Conservation (phyloP, 2,888 invertebrate species). For the Trachelus troglodyta region DNA sequence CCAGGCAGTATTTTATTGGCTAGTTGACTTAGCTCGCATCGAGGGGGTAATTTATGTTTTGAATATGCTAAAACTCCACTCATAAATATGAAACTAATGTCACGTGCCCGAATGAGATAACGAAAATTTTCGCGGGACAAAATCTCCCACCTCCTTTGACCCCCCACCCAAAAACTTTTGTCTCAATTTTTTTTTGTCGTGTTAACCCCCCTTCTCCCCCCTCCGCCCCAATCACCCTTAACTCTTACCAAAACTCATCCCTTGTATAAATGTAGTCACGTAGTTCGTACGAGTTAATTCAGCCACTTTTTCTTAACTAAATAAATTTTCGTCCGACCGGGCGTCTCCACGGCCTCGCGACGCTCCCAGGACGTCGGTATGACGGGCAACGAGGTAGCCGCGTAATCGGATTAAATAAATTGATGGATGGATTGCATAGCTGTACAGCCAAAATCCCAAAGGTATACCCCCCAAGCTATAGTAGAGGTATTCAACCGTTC, state of each 20-base stretch:
- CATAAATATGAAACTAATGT: constrained; percentile 58
- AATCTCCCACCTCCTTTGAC: neutral
- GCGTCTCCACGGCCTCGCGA: neutral
- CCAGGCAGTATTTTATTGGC: constrained; percentile 56
- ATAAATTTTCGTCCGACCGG: neutral
- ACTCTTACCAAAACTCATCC: neutral
- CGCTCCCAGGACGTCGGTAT: constrained; percentile 14
- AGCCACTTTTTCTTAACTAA: neutral
- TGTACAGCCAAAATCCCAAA: constrained; percentile 36
- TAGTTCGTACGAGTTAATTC: neutral
- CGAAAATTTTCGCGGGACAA: constrained; percentile 30
- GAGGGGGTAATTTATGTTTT: constrained; percentile 57
- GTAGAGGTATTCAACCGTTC: neutral
- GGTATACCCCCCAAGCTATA: constrained; percentile 28
- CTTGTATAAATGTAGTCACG: neutral
- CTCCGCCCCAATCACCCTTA: neutral
- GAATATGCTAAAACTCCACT: constrained; percentile 59
- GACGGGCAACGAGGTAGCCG: constrained; percentile 49
- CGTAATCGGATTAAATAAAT: constrained; percentile 59
- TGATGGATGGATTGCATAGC: constrained; percentile 52
- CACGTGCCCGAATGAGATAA: constrained; percentile 45
- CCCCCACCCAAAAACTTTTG: neutral
- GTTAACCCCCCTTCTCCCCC: neutral
- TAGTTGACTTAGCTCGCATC: constrained; percentile 52
- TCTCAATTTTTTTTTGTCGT: neutral